phyloP scores from a whole-genome alignment of 2,797 vertebrate genomes.

The Diplodus puntazzo region DNA sequence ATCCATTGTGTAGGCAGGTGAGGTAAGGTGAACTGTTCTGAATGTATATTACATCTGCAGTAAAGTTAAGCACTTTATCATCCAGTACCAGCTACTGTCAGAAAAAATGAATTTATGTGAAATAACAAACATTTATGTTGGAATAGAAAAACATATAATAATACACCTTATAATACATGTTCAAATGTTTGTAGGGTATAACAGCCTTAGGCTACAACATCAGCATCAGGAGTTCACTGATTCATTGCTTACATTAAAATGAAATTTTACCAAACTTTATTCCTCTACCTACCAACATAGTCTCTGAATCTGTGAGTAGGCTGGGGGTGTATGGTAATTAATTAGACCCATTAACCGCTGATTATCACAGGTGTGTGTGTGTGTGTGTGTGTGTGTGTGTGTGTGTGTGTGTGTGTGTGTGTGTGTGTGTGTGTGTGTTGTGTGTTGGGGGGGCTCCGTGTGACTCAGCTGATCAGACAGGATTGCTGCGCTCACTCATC shows the following conservation, averaged over 20 bases:
- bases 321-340: not conserved
- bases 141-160: fast-evolving
- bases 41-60: not conserved
- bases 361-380: constrained; percentile 9
- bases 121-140: not conserved
- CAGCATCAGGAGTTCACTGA: not conserved
- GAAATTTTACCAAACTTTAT: no score
- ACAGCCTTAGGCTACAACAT: not conserved
- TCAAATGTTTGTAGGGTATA: not conserved
- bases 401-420: not conserved
- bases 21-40: not conserved
- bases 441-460: not conserved
- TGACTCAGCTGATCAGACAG: constrained; percentile 20
- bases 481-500: not conserved
- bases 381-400: not conserved
- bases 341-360: not conserved
- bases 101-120: not conserved
- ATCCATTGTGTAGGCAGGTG: not conserved
- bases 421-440: not conserved
- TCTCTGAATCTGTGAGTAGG: not conserved
- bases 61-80: not conserved
- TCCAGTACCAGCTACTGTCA: no score
- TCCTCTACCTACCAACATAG: not conserved
- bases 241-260: not conserved
- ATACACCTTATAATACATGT: not conserved